Evolutionary conservation across 2,113 vertebrate genomes (phyloP), one percentile per base, ranked within the genome.

Genomic region (Naja naja): DNA sequence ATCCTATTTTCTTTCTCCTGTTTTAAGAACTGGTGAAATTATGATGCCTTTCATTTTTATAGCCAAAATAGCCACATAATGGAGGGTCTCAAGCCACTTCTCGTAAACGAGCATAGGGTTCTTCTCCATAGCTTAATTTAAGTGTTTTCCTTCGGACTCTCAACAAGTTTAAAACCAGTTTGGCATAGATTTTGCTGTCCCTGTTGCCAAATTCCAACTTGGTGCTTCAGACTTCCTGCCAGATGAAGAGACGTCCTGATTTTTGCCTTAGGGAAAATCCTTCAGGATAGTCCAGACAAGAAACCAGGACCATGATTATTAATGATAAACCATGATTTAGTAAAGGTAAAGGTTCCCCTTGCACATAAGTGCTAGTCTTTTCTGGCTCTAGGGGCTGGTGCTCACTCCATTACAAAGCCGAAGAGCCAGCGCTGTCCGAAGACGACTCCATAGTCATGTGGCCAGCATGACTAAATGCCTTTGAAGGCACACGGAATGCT

Each of bases 1-100:
- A 0, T 2, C 3, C 14, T 6, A 5, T 0, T 12, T 3, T 54
- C 1, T 11, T 25, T 49, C 5, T 55, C 60, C 60, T 0, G 4
- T 69, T 47, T 30, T 20, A 69, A 81, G 27, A 64, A n/a, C 1
- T 1, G 56, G 53, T 60, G 25, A 89, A 56, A 89, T 45, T 45
- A 16, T 16, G 14, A 58, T 16, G 34, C 54, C 25, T 22, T 47
- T 47, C 43, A 30, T 11, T 8, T 85, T 34, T 39, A 85, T 8
- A 43, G 52, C 87, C 53, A 16, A 53, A n/a, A 18, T 54, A n/a
- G 16, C 14, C 18, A 88, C 1, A 27, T 27, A 47, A 52, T 88
- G 49, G 30, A 53, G 25, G 11, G 6, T 39, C 18, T 88, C 47
- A 53, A 88, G n/a, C 30, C 16, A 16, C n/a, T 49, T 27, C n/a